Evolutionary conservation across 2,888 invertebrate genomes (phyloP), one percentile per base, ranked within the genome.

Genomic region (Embidobia sp.): DNA sequence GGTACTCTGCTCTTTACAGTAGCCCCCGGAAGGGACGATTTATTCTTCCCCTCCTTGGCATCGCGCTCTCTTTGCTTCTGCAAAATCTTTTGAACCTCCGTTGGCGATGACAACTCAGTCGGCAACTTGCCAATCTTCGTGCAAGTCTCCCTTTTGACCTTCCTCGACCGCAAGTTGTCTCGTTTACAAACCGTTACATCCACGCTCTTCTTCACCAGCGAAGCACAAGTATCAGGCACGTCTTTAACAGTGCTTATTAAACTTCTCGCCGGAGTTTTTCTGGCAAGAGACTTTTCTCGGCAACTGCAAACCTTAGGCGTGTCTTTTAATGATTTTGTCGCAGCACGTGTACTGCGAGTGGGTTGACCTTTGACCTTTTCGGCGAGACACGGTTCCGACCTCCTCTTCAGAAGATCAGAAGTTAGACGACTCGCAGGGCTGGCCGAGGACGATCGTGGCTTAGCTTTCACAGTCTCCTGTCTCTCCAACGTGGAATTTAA

Each of bases 401-500:
- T 81, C 46, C 82, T 76, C 8, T 82, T 83, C 1, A 61, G 49
- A 2, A 69, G 42, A 27, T 82, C 81, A 5, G 72, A 13, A n/a
- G 77, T 76, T 2, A 64, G 3, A 10, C 70, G 67, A 37, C 40
- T 55, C 10, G 73, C 53, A 13, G 84, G 82, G 76, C 82, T 82
- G 0, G 79, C 29, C 3, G 84, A 83, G 6, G 79, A 66, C 8
- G 83, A 70, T 18, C 83, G 79, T 57, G 18, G 22, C 63, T 69
- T 81, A n/a, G 49, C 49, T 69, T 69, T 83, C 35, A n/a, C n/a
- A n/a, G n/a, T n/a, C n/a, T n/a, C n/a, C n/a, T n/a, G n/a, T n/a
- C 88, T 88, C 1, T 91, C 91, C 27, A 93, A 86, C 83, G 93
- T 93, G 74, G 91, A 90, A 72, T 91, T 92, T 69, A 94, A 91